A percentile compares a stretch with the other conserved stretches of the same genome.
Evolutionary conservation across 2,888 invertebrate species (phyloP).

Genomic region (Neoitamus cyanurus): DNA sequence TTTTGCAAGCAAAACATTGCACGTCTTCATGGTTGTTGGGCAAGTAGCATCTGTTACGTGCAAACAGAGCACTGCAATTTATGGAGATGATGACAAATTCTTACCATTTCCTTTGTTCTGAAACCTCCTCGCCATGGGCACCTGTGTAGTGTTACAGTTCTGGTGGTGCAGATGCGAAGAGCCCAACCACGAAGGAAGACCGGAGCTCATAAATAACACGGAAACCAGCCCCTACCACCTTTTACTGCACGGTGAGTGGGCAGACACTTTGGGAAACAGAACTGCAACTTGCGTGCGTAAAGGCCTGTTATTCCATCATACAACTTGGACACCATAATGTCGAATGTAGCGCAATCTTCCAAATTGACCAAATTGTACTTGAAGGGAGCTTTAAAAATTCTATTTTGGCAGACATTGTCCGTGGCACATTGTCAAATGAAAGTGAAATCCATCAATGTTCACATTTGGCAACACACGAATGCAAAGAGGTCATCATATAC

Average conservation of each 20-base stretch:
- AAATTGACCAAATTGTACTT: background rate
- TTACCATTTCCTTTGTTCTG: background rate
- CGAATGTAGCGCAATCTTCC: too few relatives aligned
- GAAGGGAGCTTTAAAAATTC: too few relatives aligned
- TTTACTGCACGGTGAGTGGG: background rate
- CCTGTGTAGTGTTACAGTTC: conserved; percentile 12
- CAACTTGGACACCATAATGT: background rate
- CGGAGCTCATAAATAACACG: background rate
- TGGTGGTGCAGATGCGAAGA: background rate
- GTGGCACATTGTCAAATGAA: too few relatives aligned
- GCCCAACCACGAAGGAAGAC: conserved; percentile 25
- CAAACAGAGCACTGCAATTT: background rate
- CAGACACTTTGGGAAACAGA: background rate
- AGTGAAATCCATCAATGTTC: too few relatives aligned
- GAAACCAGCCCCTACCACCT: background rate
- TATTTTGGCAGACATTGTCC: too few relatives aligned
- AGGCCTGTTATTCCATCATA: background rate
- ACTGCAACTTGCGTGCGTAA: background rate
- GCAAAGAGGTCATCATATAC: too few relatives aligned
- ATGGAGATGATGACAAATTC: conserved; percentile 9
- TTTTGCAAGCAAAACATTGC: background rate
- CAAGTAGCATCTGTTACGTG: conserved; percentile 22
- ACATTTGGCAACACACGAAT: too few relatives aligned
- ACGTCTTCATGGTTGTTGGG: conserved; percentile 24
- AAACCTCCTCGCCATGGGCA: background rate